phyloP scores from a whole-genome alignment of 2,797 vertebrate species.

The Cossypha caffra region DNA sequence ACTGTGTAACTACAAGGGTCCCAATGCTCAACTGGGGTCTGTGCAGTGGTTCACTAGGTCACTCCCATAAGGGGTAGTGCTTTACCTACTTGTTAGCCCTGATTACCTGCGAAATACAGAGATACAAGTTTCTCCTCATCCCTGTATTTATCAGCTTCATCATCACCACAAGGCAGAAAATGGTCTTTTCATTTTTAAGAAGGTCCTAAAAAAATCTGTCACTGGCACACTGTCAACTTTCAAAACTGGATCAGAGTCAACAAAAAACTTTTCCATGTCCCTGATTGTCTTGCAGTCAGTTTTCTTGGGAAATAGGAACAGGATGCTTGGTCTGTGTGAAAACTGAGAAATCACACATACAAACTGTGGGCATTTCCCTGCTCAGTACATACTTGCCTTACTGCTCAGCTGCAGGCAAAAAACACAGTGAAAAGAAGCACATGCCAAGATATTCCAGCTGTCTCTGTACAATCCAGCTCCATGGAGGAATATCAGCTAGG shows the following conservation, averaged over 20 bases:
- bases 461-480: not conserved
- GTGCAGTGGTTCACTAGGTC: not conserved
- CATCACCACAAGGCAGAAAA: not conserved
- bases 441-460: not conserved
- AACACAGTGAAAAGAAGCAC: not conserved
- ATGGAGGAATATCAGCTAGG: not conserved
- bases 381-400: not conserved
- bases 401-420: not conserved
- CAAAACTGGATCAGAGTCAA: not conserved
- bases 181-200: not conserved
- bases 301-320: not conserved
- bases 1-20: not conserved
- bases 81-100: not conserved
- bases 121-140: not conserved
- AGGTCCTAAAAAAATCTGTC: not conserved
- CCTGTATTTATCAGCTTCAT: not conserved
- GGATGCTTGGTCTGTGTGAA: not conserved
- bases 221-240: not conserved
- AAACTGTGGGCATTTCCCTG: not conserved
- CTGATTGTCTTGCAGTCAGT: not conserved
- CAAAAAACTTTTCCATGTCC: not conserved
- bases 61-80: rapidly evolving
- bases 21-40: not conserved
- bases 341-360: not conserved
- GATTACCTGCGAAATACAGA: not conserved